These are phyloP conservation scores for Leptinotarsa haldemani DNA, from an alignment of 2,888 invertebrate species.

Conservation along the genomic window DNA sequence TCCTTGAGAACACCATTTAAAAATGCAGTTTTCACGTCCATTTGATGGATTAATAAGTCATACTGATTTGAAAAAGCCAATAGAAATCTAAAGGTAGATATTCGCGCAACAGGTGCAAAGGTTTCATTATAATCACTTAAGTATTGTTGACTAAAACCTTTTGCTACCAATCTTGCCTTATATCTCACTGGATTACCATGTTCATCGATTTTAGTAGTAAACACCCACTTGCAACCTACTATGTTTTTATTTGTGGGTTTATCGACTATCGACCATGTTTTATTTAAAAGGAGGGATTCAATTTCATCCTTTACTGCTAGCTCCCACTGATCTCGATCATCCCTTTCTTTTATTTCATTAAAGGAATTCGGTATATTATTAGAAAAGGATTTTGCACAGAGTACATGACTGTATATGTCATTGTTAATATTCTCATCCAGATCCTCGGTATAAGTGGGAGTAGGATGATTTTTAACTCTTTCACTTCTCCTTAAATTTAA, in stretches of 20 bases:
- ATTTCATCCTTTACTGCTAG: constrained; percentile 20
- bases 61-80: too few relatives aligned
- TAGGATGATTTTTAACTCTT: constrained; percentile 32
- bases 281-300: constrained; percentile 6
- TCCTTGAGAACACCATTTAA: constrained; percentile 37
- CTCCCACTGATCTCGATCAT: neutral
- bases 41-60: constrained; percentile 32
- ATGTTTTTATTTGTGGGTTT: constrained; percentile 25
- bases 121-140: constrained; percentile 41
- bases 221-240: constrained; percentile 20
- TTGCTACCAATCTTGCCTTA: constrained; percentile 15
- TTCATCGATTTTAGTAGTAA: constrained; percentile 17
- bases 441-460: constrained; percentile 28
- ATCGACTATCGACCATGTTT: constrained; percentile 9
- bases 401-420: too few relatives aligned
- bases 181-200: constrained; percentile 21
- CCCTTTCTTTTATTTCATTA: constrained; percentile 16
- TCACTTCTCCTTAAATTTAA: constrained; percentile 25
- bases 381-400: neutral
- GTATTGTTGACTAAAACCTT: constrained; percentile 42
- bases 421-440: neutral
- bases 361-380: constrained; percentile 13
- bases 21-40: constrained; percentile 45
- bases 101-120: constrained; percentile 39
- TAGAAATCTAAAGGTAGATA: constrained; percentile 3